A percentile compares a stretch with the other conserved stretches of the same genome.
These are phyloP conservation scores for Lagenorhynchus albirostris DNA, from an alignment of 2,113 vertebrate genomes.

Conservation along the genomic window DNA sequence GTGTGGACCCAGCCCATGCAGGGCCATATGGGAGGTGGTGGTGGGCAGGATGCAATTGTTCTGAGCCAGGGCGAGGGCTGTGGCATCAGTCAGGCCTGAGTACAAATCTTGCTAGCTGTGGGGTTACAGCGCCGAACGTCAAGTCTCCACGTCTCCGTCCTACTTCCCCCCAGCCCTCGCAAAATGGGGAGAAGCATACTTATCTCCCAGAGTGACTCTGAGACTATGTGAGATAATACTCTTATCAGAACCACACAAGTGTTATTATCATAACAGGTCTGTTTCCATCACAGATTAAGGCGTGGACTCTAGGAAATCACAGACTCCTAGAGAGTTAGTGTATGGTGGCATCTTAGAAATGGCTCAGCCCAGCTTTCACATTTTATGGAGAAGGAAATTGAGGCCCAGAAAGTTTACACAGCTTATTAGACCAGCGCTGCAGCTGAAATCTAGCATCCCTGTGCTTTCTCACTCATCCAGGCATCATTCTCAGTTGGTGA, in stretches of 20 bases:
- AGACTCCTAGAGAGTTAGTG: background rate
- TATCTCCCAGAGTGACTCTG: background rate
- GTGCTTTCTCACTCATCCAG: background rate
- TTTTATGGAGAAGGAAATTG: background rate
- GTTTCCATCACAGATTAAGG: background rate
- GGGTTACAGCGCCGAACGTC: background rate
- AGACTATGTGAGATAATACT: background rate
- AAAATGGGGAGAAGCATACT: background rate
- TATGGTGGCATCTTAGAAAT: background rate
- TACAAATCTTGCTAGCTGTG: background rate
- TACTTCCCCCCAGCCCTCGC: background rate
- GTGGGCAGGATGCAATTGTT: background rate
- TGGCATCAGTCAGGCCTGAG: background rate
- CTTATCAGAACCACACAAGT: too few species aligned
- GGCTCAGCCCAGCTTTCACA: background rate
- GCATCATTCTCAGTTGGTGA: background rate
- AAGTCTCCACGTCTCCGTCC: background rate
- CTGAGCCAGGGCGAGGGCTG: background rate
- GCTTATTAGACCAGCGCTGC: background rate
- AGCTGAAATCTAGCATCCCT: background rate
- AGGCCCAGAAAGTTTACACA: background rate
- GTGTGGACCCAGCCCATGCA: background rate
- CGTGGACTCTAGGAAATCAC: background rate
- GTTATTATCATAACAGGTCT: background rate
- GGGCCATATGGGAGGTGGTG: too few species aligned